These are phyloP conservation scores for Erinaceus europaeus DNA, from an alignment of 2,113 vertebrate species.

Conservation along the genomic window DNA sequence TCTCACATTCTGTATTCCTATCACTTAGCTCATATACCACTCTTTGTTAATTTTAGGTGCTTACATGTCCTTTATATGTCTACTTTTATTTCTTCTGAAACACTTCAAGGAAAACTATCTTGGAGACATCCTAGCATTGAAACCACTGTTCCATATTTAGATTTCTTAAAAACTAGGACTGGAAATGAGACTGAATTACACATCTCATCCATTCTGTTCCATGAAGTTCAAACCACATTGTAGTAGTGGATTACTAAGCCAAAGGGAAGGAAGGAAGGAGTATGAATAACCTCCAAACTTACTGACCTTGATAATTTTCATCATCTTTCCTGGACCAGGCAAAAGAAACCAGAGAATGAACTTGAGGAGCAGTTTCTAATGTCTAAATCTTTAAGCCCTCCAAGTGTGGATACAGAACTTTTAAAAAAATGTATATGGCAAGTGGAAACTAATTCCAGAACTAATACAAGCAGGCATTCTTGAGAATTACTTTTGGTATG, in stretches of 20 bases:
- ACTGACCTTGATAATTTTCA: background rate
- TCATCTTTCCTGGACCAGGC: background rate
- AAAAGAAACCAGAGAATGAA: background rate
- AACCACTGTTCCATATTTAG: slow-evolving; percentile 45
- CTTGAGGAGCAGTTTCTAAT: background rate
- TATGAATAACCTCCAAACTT: slow-evolving; percentile 19
- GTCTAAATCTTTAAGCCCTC: background rate
- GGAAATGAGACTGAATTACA: slow-evolving; percentile 50
- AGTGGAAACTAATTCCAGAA: slow-evolving; percentile 20
- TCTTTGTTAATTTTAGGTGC: slow-evolving; percentile 64
- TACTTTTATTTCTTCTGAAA: slow-evolving; percentile 60
- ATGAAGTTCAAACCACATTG: background rate
- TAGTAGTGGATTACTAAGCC: slow-evolving; percentile 10
- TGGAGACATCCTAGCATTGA: slow-evolving; percentile 51
- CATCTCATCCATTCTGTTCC: background rate
- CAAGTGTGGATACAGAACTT: background rate
- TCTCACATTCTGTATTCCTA: slow-evolving; percentile 57
- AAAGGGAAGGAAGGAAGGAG: slow-evolving; percentile 53
- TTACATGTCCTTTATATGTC: slow-evolving; percentile 8
- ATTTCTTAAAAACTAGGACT: slow-evolving; percentile 9
- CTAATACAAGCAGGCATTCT: background rate
- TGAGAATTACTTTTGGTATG: background rate
- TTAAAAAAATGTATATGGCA: background rate
- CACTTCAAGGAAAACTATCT: slow-evolving; percentile 48
- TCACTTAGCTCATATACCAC: slow-evolving; percentile 41